Evolutionary conservation across 1,140 invertebrate genomes (phyloP), one percentile per base, ranked within the genome.

Genomic region (Drosophila pseudoananassae): DNA sequence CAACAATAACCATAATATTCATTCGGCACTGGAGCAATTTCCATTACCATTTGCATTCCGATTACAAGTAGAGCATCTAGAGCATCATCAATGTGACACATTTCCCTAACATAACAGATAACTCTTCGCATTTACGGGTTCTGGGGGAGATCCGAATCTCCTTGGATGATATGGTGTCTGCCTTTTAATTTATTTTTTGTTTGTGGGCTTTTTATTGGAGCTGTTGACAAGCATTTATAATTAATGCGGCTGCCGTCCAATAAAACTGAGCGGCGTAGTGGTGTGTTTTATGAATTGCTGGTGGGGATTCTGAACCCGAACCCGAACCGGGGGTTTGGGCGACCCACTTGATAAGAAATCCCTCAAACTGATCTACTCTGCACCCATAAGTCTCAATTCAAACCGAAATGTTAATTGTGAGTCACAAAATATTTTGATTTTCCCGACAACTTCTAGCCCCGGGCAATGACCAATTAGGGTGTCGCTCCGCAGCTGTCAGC

Each of bases 1-100:
- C 38, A 33, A 17, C 29, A 46, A 69, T 68, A 69, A 69, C 51
- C 46, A 68, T 76, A 75, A 82, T 70, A 68, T 52, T 78, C 60
- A 84, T 74, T 72, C 72, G 59, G 63, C 63, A 45, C 51, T 69
- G 31, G 29, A 27, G 31, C 66, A 38, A 69, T 69, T n/a, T 20
- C 50, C 51, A 69, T 69, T 31, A 20, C 40, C 65, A 69, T 66
- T 66, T 64, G 33, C 58, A 66, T 66, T 66, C 59, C 59, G 25
- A 23, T 40, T 64, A 66, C 63, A 51, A 60, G 59, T 64, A 64
- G 59, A 70, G 29, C 51, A 69, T 31, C 66, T 64, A 64, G 59
- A 70, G 23, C 51, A 69, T 31, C 66, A 56, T 68, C 65, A 38
- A 25, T 70, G 52, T 56, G 63, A 70, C 66, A 49, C 64, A 69